Evolutionary conservation across 1,140 invertebrate genomes (phyloP), one percentile per base, ranked within the genome.

Genomic region (Spodoptera litura): DNA sequence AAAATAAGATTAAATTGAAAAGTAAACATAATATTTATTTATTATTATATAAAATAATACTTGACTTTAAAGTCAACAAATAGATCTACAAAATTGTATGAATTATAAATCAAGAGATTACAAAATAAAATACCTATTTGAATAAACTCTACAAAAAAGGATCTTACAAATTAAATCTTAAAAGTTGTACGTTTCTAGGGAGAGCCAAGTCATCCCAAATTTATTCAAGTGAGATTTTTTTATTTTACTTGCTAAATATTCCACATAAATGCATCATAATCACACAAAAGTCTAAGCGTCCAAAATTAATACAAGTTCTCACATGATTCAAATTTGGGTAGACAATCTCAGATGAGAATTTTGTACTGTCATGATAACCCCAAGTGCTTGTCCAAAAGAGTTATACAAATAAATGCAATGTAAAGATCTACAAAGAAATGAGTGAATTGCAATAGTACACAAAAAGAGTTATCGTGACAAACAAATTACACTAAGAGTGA

Each of bases 101-200:
- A 89, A 93, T 83, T 84, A 91, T 88, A 92, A 93, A 92, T 91
- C 87, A 91, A 85, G 90, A 93, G 91, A 93, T 94, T 94, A 94
- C 91, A 92, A 93, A 92, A 90, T 94, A 92, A 93, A 92, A 90
- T 94, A 93, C 90, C 88, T 94, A 93, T 89, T 82, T 88, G 83
- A 89, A 89, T 90, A 91, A 88, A 92, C 92, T 94, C 91, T 94
- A 94, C 91, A 75, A 90, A 93, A 91, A 93, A 90, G 80, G 87
- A 90, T 91, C 93, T 94, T 93, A 94, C 84, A 92, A 93, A 93
- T 92, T 93, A 92, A 88, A 89, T 85, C 91, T 92, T 92, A 93
- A 80, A 73, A 91, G 84, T 94, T 93, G 91, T 93, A 94, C 89
- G 88, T 89, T 93, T 89, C 93, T 93, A 93, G 85, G 88, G 88